Conservation (phyloP, 2,797 vertebrate species). For the Parotocinclus haroldoi region DNA sequence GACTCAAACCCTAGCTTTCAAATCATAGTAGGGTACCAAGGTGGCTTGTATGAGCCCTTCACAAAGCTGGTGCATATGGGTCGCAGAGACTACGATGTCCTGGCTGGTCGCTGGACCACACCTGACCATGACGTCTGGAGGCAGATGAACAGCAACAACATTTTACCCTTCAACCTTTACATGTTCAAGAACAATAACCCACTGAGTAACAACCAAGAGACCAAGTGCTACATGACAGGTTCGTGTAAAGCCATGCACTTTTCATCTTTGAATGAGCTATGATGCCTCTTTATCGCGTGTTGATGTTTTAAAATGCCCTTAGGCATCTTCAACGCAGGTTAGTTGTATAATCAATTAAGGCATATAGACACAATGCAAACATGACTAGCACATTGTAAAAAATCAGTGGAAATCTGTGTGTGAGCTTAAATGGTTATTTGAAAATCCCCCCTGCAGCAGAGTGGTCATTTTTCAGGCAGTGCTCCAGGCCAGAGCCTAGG, state of each 20-base stretch:
- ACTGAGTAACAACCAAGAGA: conserved; percentile 90
- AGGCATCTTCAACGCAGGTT: background rate
- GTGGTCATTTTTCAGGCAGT: conserved; percentile 46
- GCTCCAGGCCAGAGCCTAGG: conserved; percentile 17
- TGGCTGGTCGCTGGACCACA: conserved; percentile 94
- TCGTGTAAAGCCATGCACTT: conserved; percentile 36
- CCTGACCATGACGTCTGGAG: conserved; percentile 92
- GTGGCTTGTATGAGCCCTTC: conserved; percentile 92
- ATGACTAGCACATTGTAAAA: conserved; percentile 9
- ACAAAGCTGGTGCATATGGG: conserved; percentile 95
- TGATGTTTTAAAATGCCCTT: conserved; percentile 3
- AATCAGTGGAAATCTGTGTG: conserved; percentile 2
- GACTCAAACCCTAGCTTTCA: conserved; percentile 96
- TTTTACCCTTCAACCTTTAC: conserved; percentile 95
- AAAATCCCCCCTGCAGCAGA: conserved; percentile 43
- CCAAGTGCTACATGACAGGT: conserved; percentile 99
- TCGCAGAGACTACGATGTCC: conserved; percentile 89
- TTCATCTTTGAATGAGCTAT: too few relatives aligned
- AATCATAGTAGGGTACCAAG: conserved; percentile 91
- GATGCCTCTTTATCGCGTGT: too few relatives aligned
- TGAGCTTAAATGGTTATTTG: conserved; percentile 43
- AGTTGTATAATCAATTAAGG: too few relatives aligned
- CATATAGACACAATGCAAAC: conserved; percentile 6
- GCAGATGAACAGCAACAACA: conserved; percentile 84
- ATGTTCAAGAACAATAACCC: conserved; percentile 99